phyloP scores from a whole-genome alignment of 2,888 invertebrate species.

The Eupithecia subumbrata region DNA sequence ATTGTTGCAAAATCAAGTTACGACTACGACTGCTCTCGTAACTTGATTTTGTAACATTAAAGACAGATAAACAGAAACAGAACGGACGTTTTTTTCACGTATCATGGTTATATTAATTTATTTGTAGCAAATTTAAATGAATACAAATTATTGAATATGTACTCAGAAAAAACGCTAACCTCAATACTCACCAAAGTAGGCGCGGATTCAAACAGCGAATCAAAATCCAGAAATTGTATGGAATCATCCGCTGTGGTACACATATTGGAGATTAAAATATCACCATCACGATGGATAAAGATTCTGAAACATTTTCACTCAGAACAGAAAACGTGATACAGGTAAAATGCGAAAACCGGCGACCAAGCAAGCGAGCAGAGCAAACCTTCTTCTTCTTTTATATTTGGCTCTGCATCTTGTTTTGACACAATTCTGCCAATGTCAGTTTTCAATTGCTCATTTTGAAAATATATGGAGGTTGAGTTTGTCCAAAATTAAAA shows the following conservation, averaged over 20 bases:
- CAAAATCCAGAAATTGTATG: slow-evolving; percentile 10
- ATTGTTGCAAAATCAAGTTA: too few species aligned
- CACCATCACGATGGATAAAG: background rate
- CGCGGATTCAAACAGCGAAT: slow-evolving; percentile 13
- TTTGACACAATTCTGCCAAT: too few species aligned
- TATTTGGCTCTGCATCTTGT: too few species aligned
- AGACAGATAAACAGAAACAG: background rate
- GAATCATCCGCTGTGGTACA: background rate
- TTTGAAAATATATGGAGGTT: too few species aligned
- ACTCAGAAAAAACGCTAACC: slow-evolving; percentile 13
- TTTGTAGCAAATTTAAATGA: background rate
- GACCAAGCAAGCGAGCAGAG: background rate
- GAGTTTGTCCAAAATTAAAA: too few species aligned
- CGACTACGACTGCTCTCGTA: too few species aligned
- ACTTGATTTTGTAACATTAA: background rate
- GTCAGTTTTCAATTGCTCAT: too few species aligned
- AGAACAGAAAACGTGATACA: background rate
- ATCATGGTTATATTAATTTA: background rate
- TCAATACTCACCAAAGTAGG: slow-evolving; percentile 15
- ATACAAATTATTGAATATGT: background rate
- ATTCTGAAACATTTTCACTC: slow-evolving; percentile 2
- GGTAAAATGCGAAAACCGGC: background rate
- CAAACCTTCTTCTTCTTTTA: too few species aligned
- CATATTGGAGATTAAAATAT: background rate
- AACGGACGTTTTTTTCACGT: background rate